Evolutionary conservation across 2,797 vertebrate genomes (phyloP).

Genomic region (Falco novaeseelandiae): DNA sequence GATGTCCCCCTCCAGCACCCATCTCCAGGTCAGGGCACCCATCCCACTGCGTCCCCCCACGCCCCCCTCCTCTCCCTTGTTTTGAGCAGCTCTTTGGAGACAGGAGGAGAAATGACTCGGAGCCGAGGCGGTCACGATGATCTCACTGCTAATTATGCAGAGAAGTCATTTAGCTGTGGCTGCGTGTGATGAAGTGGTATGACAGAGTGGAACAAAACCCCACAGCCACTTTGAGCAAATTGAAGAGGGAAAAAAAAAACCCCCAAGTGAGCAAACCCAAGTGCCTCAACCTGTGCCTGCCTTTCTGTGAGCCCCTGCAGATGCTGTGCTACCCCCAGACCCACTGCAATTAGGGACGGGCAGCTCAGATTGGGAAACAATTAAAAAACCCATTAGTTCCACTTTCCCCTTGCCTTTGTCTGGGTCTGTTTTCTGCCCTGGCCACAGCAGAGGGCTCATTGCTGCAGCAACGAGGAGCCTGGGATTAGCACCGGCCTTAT

Average conservation of each 20-base stretch:
- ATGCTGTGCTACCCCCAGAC: constrained; percentile 38
- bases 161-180: constrained; percentile 58
- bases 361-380: constrained; percentile 63
- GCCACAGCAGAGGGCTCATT: not conserved
- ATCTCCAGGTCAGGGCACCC: not conserved
- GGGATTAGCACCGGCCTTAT: constrained; percentile 29
- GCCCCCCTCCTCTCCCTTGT: not conserved
- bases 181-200: not conserved
- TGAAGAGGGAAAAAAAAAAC: not conserved
- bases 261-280: not conserved
- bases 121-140: constrained; percentile 8
- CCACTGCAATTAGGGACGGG: constrained; percentile 44
- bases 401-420: constrained; percentile 1
- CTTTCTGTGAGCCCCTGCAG: not conserved
- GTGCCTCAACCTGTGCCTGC: not conserved
- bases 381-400: constrained; percentile 54
- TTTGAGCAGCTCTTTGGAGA: not conserved
- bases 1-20: not conserved
- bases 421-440: not conserved
- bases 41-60: not conserved
- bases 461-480: not conserved
- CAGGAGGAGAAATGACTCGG: not conserved
- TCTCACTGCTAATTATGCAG: constrained; percentile 64
- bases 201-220: constrained; percentile 4
- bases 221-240: constrained; percentile 7